phyloP scores from a whole-genome alignment of 2,888 invertebrate genomes.

The Pediacus dermestoides region DNA sequence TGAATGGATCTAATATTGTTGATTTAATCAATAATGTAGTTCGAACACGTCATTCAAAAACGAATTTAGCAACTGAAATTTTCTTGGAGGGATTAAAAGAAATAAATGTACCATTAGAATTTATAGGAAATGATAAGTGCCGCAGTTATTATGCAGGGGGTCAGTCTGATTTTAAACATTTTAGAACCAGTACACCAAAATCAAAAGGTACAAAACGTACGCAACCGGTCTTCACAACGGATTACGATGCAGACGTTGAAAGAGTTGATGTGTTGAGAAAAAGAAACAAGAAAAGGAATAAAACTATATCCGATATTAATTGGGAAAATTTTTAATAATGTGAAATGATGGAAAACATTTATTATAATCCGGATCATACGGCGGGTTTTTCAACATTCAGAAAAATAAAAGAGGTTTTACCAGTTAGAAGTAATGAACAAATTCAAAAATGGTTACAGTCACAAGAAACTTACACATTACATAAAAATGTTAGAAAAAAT shows the following conservation, averaged over 20 bases:
- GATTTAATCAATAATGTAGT: too few relatives aligned
- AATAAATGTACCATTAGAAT: slow-evolving; percentile 1
- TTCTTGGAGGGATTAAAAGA: too few relatives aligned
- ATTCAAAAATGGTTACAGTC: slow-evolving; percentile 1
- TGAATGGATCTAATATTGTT: too few relatives aligned
- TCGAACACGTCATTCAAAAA: too few relatives aligned
- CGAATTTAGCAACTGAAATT: too few relatives aligned
- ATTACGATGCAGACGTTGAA: too few relatives aligned
- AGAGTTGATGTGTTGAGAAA: too few relatives aligned
- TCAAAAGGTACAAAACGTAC: too few relatives aligned
- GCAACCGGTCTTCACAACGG: too few relatives aligned
- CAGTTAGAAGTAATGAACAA: background rate
- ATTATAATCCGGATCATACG: background rate
- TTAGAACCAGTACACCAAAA: background rate
- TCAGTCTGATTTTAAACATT: background rate
- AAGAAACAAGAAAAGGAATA: background rate
- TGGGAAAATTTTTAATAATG: background rate
- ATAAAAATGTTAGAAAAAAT: too few relatives aligned
- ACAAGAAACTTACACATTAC: background rate
- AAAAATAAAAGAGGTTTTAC: slow-evolving; percentile 1
- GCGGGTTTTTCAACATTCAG: background rate
- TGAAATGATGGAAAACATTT: background rate
- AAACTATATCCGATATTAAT: background rate
- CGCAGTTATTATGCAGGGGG: background rate
- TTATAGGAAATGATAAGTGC: background rate